Evolutionary conservation across 2,113 vertebrate species (phyloP).

Genomic region (Panurus biarmicus): DNA sequence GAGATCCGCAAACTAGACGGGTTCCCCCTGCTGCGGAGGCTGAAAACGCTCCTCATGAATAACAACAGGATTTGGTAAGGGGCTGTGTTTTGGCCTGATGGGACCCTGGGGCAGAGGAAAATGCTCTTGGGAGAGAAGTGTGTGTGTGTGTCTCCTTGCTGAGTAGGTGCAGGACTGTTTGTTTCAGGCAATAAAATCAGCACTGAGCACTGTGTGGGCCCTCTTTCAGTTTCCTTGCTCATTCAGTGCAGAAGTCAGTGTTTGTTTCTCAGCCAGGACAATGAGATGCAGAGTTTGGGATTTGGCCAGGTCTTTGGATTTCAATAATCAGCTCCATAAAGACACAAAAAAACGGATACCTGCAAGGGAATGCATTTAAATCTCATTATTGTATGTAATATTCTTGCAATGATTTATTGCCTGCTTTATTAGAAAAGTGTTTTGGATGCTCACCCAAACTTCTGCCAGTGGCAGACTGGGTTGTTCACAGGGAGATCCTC

Average conservation of each 20-base stretch:
- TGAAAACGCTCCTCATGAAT: constrained; percentile 91
- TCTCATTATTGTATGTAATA: not conserved
- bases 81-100: not conserved
- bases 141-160: rapidly evolving
- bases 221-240: not conserved
- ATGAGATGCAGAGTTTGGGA: not conserved
- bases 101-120: not conserved
- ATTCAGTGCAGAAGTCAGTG: not conserved
- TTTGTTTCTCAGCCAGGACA: not conserved
- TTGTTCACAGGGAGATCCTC: not conserved
- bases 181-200: not conserved
- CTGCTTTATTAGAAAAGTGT: not conserved
- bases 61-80: constrained; percentile 94
- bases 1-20: constrained; percentile 93
- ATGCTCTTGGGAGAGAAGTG: not conserved
- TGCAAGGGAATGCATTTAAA: not conserved
- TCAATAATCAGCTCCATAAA: not conserved
- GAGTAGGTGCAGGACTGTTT: not conserved
- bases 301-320: not conserved
- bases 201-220: rapidly evolving
- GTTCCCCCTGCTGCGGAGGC: constrained; percentile 85
- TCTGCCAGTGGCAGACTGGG: not conserved
- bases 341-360: not conserved
- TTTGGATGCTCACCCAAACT: not conserved
- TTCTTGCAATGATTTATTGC: not conserved